Evolutionary conservation across 1,140 invertebrate species (phyloP).

Genomic region (Stenopsyche tienmushanensis): DNA sequence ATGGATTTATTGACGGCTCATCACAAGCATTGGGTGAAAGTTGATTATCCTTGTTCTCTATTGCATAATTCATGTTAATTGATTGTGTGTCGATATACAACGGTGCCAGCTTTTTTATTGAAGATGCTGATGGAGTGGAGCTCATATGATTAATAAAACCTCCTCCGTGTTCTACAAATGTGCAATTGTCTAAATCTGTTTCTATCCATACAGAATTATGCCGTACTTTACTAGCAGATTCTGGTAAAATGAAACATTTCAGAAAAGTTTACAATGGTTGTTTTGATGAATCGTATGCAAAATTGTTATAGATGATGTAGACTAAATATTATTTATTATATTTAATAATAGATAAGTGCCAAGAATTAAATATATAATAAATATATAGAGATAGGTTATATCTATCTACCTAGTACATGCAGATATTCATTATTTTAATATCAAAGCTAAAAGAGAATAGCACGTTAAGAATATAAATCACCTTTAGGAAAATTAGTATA

Average conservation of each 20-base stretch:
- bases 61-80: slow-evolving; percentile 4
- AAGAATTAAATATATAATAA: too few species aligned
- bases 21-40: slow-evolving; percentile 52
- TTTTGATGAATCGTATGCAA: too few species aligned
- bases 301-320: too few species aligned
- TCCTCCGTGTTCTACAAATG: slow-evolving; percentile 63
- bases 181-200: slow-evolving; percentile 82
- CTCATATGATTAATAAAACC: slow-evolving; percentile 21
- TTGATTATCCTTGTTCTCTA: slow-evolving; percentile 14
- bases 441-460: background rate
- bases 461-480: background rate
- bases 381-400: too few species aligned
- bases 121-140: slow-evolving; percentile 35
- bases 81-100: slow-evolving; percentile 58
- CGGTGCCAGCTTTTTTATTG: slow-evolving; percentile 48
- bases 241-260: slow-evolving; percentile 20
- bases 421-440: too few species aligned
- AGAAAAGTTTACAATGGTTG: too few species aligned
- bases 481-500: background rate
- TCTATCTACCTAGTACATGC: too few species aligned
- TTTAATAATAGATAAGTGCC: too few species aligned
- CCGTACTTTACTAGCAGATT: slow-evolving; percentile 47
- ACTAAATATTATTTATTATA: too few species aligned
- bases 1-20: slow-evolving; percentile 53
- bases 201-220: slow-evolving; percentile 74